These are phyloP conservation scores for Sthenelais limicola DNA, from an alignment of 2,888 invertebrate species.

Conservation along the genomic window DNA sequence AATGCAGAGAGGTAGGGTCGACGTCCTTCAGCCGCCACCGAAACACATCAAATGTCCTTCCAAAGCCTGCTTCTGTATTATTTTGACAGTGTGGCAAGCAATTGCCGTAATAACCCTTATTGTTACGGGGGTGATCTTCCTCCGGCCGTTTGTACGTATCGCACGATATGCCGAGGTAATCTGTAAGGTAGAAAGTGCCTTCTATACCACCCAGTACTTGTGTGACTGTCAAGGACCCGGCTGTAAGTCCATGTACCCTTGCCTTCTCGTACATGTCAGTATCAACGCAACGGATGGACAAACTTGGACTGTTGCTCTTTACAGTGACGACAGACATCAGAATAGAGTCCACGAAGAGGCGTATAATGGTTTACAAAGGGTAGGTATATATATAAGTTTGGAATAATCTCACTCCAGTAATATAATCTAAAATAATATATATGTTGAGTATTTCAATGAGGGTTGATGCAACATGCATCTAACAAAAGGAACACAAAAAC, in stretches of 20 bases:
- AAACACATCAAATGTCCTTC: constrained; percentile 48
- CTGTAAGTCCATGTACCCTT: constrained; percentile 49
- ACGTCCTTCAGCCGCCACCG: constrained; percentile 20
- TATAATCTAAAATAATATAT: no score
- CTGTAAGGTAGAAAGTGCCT: constrained; percentile 48
- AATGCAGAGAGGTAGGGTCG: constrained; percentile 1
- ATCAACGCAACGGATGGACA: constrained; percentile 43
- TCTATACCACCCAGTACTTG: constrained; percentile 51
- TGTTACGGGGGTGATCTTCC: constrained; percentile 45
- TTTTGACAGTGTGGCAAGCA: constrained; percentile 47
- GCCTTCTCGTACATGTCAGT: constrained; percentile 50
- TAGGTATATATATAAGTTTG: constrained; percentile 28
- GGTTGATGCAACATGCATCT: no score
- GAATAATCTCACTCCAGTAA: no score
- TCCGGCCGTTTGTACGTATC: constrained; percentile 44
- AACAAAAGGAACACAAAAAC: no score
- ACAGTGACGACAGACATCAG: constrained; percentile 48
- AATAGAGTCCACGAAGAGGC: constrained; percentile 42
- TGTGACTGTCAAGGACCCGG: constrained; percentile 44
- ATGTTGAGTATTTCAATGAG: no score
- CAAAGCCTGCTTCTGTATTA: constrained; percentile 50
- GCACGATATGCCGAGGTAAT: constrained; percentile 39
- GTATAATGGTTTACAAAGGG: constrained; percentile 46
- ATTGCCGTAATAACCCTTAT: constrained; percentile 41
- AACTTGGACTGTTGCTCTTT: constrained; percentile 46